Conservation (phyloP, 2,797 vertebrate species). For the Salmo trutta region DNA sequence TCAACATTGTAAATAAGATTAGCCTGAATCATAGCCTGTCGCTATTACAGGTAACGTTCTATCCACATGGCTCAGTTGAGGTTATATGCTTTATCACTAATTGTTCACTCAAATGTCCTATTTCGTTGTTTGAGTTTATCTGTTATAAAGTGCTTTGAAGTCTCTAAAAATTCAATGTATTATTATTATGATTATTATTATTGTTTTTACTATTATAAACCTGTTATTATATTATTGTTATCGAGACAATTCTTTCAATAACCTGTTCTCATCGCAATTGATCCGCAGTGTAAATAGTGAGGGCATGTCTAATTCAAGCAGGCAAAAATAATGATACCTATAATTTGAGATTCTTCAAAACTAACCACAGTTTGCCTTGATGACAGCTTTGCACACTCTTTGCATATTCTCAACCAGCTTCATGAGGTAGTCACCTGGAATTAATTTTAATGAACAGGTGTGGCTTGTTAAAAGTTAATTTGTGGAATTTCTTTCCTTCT, state of each 20-base stretch:
- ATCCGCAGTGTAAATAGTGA: background rate
- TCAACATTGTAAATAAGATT: background rate
- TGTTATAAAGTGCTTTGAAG: no score
- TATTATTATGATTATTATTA: background rate
- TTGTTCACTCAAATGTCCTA: no score
- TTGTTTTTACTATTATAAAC: background rate
- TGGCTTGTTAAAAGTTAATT: no score
- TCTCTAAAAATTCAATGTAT: background rate
- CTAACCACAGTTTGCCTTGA: no score
- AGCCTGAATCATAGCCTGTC: background rate
- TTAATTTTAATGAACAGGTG: no score
- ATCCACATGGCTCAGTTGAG: background rate
- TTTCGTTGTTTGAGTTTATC: no score
- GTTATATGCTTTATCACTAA: background rate
- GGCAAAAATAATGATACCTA: background rate
- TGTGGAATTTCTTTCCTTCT: no score
- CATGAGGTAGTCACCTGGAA: no score
- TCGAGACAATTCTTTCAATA: background rate
- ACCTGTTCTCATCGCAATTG: background rate
- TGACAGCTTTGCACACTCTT: no score
- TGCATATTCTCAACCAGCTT: no score
- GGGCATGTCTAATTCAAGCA: slow-evolving; percentile 1
- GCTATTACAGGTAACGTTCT: background rate
- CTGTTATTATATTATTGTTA: background rate
- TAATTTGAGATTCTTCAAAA: no score